Evolutionary conservation across 2,797 vertebrate species (phyloP).

Genomic region (Tangara arthus): DNA sequence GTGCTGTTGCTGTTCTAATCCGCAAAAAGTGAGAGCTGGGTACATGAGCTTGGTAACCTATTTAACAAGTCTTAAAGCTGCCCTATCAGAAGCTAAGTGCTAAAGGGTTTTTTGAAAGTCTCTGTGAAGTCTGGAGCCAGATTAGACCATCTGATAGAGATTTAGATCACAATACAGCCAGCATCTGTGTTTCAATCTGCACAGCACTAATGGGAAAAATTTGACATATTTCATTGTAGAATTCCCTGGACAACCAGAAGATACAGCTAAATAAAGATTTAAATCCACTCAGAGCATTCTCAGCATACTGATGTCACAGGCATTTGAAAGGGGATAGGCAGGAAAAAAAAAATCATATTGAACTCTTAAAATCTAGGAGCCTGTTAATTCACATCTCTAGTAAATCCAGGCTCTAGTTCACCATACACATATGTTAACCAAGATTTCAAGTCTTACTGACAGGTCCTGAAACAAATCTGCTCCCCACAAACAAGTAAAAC

Average conservation of each 20-base stretch:
- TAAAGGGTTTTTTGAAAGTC: slow-evolving; percentile 40
- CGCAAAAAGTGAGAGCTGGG: background rate
- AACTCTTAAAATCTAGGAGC: background rate
- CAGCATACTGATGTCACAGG: background rate
- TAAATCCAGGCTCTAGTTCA: background rate
- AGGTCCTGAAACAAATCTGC: slow-evolving; percentile 32
- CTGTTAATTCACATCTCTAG: background rate
- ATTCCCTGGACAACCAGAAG: slow-evolving; percentile 37
- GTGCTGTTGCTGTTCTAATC: background rate
- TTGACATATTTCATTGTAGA: slow-evolving; percentile 17
- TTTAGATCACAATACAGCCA: slow-evolving; percentile 30
- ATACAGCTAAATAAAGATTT: slow-evolving; percentile 62
- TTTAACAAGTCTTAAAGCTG: slow-evolving; percentile 37
- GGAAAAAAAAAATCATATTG: background rate
- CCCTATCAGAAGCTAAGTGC: slow-evolving; percentile 12
- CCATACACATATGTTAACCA: slow-evolving; percentile 1
- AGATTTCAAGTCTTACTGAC: slow-evolving; percentile 38
- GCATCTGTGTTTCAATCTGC: slow-evolving; percentile 49
- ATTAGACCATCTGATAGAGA: slow-evolving; percentile 51
- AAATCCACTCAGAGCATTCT: slow-evolving; percentile 23
- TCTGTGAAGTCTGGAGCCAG: slow-evolving; percentile 12
- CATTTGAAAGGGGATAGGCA: background rate
- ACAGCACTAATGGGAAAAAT: slow-evolving; percentile 31
- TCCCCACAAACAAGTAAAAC: background rate
- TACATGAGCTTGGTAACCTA: background rate